Percentiles rank a stretch among this genome's conserved stretches.
These are phyloP conservation scores for Gymnogyps californianus DNA, from an alignment of 2,113 vertebrate species.

Conservation along the genomic window DNA sequence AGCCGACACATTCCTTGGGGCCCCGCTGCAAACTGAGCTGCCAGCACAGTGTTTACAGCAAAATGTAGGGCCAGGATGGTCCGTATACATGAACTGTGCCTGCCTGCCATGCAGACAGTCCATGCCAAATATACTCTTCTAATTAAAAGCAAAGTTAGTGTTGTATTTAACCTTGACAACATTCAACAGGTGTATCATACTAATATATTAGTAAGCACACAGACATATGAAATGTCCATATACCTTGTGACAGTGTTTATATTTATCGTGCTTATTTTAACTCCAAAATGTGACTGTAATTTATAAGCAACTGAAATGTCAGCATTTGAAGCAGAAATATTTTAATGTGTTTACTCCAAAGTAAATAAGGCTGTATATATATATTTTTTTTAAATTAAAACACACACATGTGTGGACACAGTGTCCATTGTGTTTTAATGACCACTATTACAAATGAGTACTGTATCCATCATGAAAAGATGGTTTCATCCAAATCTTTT, in stretches of 20 bases:
- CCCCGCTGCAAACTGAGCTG: slow-evolving; percentile 25
- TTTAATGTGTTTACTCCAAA: slow-evolving; percentile 21
- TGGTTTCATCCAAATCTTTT: not conserved
- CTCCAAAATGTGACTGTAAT: not conserved
- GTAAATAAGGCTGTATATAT: not conserved
- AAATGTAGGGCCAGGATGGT: not conserved
- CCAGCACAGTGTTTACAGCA: slow-evolving; percentile 28
- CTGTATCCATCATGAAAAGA: slow-evolving; percentile 15
- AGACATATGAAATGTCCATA: not conserved
- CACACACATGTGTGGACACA: not conserved
- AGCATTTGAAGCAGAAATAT: slow-evolving; percentile 7
- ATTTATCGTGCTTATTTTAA: slow-evolving; percentile 8
- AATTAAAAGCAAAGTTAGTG: not conserved
- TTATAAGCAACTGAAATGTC: slow-evolving; percentile 18
- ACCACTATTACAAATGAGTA: not conserved
- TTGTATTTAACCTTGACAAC: not conserved
- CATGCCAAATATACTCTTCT: not conserved
- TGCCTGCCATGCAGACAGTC: not conserved
- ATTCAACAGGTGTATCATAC: not conserved
- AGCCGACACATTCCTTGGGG: slow-evolving; percentile 38
- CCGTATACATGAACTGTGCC: not conserved
- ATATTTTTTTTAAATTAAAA: not conserved
- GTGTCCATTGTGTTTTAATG: not conserved
- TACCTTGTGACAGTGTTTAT: not conserved
- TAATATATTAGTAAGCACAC: not conserved